Base-by-base conservation (phyloP, 2,113 vertebrate species). In the Gobio gobio region DNA sequence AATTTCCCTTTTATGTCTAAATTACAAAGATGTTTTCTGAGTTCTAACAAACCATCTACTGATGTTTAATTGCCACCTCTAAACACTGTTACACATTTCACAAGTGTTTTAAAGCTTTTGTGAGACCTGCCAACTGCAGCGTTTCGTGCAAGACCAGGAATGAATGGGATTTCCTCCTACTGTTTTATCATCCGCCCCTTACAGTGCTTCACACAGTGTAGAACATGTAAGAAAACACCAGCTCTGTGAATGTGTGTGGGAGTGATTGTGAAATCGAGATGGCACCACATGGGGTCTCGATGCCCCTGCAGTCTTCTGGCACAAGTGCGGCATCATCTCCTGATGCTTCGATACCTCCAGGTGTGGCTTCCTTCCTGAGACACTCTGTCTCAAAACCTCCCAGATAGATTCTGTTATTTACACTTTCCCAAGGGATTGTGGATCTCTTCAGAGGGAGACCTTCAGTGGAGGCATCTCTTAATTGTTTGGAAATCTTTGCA, bases 301-400 rank as follows among this genome's bases (percentile, higher is more conserved):
- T 59, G 26, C 40, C 54, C 24, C 56, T 33, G 58, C 68, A 63
- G 56, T 43, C 26, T 81, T 63, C 36, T 79, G 77, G 84, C 40
- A 56, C 77, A 72, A 81, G 24, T 40, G 45, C 54, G 47, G 77
- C 63, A 80, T 85, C 76, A 18, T 80, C 64, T 79, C n/a, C 76
- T 85, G 51, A 78, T 70, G 66, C 61, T 26, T 54, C 43, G 40
- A n/a, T 56, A 14, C 26, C 61, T 66, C 47, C 78, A 49, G 40
- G 72, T 74, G 72, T 74, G 72, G 49, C n/a, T 49, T 49, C 72
- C 72, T 8, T 45, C 43, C 74, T 33, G 49, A 76, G 49, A 76
- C 45, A 10, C 45, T 72, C 70, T 16, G 22, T 74, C 4, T 54
- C 47, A 20, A 26, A 76, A 54, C 74, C 74, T 76, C 74, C 7